Evolutionary conservation across 2,113 vertebrate genomes (phyloP).

Genomic region (Peucedramus taeniatus): DNA sequence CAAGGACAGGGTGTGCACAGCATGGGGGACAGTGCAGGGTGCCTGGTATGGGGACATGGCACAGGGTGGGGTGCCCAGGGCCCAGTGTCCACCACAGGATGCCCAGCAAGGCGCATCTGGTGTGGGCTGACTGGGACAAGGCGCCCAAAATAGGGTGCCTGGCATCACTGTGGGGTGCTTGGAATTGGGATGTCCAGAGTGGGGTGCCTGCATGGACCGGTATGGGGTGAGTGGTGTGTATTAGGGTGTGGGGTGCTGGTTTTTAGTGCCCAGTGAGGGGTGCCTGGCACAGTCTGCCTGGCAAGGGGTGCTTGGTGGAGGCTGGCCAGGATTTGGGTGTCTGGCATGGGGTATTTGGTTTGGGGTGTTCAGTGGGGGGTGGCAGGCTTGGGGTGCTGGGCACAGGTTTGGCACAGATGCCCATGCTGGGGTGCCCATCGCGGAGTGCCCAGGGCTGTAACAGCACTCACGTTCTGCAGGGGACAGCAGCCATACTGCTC

Average conservation of each 20-base stretch:
- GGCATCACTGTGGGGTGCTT: neutral
- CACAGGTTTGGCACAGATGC: neutral
- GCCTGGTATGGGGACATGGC: neutral
- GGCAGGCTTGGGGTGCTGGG: neutral
- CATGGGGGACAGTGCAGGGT: too few species aligned
- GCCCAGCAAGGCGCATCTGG: neutral
- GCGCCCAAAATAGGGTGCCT: neutral
- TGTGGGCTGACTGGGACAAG: neutral
- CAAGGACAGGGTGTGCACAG: neutral
- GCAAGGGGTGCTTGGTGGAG: too few species aligned
- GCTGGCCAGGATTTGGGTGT: neutral
- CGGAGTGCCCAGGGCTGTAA: accelerated
- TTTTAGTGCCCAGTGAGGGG: neutral
- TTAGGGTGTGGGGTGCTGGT: neutral
- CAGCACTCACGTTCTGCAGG: slow-evolving; percentile 15
- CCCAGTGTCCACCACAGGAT: neutral
- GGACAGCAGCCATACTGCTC: neutral
- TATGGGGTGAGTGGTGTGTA: accelerated
- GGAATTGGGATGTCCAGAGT: too few species aligned
- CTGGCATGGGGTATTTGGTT: neutral
- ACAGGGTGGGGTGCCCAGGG: neutral
- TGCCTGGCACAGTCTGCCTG: neutral
- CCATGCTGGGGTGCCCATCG: neutral
- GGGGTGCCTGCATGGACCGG: neutral
- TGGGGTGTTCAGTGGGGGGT: too few species aligned